These are phyloP conservation scores for Onychostruthus taczanowskii DNA, from an alignment of 2,113 vertebrate species.

Conservation along the genomic window DNA sequence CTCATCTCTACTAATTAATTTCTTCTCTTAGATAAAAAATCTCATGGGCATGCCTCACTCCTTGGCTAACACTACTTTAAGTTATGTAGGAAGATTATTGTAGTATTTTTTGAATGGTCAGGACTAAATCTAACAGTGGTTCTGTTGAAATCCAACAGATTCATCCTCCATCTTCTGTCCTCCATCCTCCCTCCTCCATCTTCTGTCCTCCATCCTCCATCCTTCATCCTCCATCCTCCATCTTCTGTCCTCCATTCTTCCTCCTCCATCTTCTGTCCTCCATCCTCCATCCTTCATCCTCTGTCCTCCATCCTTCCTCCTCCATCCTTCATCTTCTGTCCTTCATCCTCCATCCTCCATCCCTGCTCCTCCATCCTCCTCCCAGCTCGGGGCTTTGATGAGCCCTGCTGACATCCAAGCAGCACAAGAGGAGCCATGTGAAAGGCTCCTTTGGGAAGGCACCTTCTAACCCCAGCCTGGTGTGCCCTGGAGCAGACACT, in stretches of 20 bases:
- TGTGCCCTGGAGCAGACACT: not conserved
- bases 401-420: not conserved
- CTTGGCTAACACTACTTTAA: not conserved
- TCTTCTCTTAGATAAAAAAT: not conserved
- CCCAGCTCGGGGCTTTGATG: not conserved
- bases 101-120: not conserved
- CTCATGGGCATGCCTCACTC: not conserved
- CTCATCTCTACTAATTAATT: not conserved
- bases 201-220: too few relatives aligned
- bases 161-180: not conserved
- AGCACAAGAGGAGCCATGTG: not conserved
- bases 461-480: not conserved
- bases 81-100: not conserved
- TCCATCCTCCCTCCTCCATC: too few relatives aligned
- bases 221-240: too few relatives aligned
- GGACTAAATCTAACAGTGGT: not conserved
- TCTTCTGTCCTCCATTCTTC: not conserved
- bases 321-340: not conserved
- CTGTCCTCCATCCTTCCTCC: not conserved
- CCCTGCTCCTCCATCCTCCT: not conserved
- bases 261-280: not conserved
- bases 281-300: not conserved
- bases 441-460: conserved; percentile 22
- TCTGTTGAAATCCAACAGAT: not conserved
- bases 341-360: not conserved